Conservation (phyloP, 2,113 vertebrate genomes). For the Cacatua alba region DNA sequence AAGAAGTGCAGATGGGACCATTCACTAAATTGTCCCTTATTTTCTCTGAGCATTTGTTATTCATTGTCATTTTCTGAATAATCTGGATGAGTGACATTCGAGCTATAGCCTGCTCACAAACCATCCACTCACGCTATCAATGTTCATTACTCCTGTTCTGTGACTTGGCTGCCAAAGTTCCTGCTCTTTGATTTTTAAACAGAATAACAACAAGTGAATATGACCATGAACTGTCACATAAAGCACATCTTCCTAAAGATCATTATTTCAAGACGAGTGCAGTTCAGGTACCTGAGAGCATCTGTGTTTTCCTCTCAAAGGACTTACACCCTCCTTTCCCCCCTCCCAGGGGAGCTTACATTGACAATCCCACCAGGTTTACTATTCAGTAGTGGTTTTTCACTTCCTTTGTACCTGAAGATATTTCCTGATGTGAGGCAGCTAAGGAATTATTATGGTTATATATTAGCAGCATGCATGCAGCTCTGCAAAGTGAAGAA, state of each 20-base stretch:
- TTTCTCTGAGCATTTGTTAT: conserved; percentile 35
- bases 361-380: background rate
- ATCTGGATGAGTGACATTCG: background rate
- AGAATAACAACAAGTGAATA: background rate
- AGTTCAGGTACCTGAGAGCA: background rate
- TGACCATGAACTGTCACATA: background rate
- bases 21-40: conserved; percentile 12
- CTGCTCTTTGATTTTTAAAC: conserved; percentile 17
- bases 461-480: background rate
- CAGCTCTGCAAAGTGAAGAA: background rate
- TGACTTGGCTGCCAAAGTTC: background rate
- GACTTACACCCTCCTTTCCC: accelerated
- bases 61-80: conserved; percentile 43
- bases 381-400: background rate
- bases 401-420: background rate
- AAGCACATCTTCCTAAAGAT: background rate
- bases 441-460: background rate
- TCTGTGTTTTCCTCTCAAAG: background rate
- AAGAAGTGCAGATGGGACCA: background rate
- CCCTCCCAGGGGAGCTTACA: background rate
- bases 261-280: background rate
- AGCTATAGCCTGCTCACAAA: conserved; percentile 12
- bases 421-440: background rate
- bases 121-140: background rate
- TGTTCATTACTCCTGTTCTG: conserved; percentile 29